phyloP scores from a whole-genome alignment of 1,140 invertebrate genomes.

The Hyles euphorbiae region DNA sequence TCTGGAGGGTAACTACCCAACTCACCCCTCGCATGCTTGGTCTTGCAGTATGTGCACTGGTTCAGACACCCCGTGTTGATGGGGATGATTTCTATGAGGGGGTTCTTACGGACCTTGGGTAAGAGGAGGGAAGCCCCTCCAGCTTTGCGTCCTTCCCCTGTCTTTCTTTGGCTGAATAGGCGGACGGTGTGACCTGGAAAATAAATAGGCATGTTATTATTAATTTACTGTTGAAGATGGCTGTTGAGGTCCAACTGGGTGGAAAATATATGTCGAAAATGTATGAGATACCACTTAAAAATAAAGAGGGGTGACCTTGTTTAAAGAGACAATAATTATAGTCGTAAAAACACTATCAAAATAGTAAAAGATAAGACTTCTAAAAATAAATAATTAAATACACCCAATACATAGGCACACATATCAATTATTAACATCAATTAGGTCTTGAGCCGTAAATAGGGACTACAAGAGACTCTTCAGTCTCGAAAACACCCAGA shows the following conservation, averaged over 20 bases:
- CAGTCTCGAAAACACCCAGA: too few relatives aligned
- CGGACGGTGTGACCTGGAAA: constrained; percentile 83
- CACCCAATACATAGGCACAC: too few relatives aligned
- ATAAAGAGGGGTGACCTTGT: too few relatives aligned
- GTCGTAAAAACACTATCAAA: background rate
- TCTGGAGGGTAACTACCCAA: constrained; percentile 94
- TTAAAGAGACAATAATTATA: background rate
- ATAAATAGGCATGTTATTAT: too few relatives aligned
- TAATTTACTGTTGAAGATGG: too few relatives aligned
- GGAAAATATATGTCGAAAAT: background rate
- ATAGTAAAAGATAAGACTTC: background rate
- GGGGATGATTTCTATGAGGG: constrained; percentile 97
- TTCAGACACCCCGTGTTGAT: constrained; percentile 99
- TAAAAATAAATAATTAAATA: background rate
- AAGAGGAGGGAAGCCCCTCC: constrained; percentile 91
- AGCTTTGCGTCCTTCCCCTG: constrained; percentile 85
- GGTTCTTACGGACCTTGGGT: constrained; percentile 97
- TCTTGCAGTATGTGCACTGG: constrained; percentile 99
- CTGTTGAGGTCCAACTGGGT: too few relatives aligned
- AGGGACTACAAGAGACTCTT: too few relatives aligned
- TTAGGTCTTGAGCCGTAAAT: too few relatives aligned
- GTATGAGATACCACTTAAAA: background rate
- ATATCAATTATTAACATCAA: too few relatives aligned
- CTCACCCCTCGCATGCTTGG: constrained; percentile 97
- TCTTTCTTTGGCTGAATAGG: constrained; percentile 90